Conservation (phyloP, 2,888 invertebrate species). For the Idaea biselata region DNA sequence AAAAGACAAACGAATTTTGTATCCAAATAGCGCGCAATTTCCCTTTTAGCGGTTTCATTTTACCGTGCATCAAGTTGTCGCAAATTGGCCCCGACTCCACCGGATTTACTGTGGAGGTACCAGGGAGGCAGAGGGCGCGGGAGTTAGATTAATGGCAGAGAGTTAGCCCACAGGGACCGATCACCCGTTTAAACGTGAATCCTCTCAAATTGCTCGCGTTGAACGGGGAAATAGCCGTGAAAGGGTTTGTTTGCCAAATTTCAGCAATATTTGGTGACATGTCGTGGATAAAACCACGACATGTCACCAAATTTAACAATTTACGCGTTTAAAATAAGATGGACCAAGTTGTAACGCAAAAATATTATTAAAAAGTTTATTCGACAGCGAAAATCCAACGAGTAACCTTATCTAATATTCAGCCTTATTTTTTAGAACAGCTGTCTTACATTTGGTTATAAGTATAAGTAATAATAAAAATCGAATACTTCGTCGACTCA, state of each 20-base stretch:
- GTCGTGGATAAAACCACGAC: no score
- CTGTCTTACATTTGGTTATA: no score
- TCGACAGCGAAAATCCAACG: no score
- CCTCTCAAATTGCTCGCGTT: slow-evolving; percentile 60
- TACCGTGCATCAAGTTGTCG: slow-evolving; percentile 46
- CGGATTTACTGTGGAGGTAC: slow-evolving; percentile 23
- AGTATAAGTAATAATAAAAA: no score
- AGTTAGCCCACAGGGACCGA: slow-evolving; percentile 63
- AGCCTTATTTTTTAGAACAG: no score
- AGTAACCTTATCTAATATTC: no score
- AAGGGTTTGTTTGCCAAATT: slow-evolving; percentile 41
- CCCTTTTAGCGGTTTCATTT: slow-evolving; percentile 34
- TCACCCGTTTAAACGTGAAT: slow-evolving; percentile 61
- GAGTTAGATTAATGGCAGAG: slow-evolving; percentile 61
- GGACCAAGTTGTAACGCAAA: neutral
- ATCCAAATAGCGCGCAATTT: slow-evolving; percentile 22
- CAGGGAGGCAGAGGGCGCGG: slow-evolving; percentile 35
- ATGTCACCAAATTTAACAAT: no score
- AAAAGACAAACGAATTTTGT: slow-evolving; percentile 9
- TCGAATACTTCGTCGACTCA: neutral
- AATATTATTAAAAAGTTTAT: no score
- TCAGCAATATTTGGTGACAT: neutral
- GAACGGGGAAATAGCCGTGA: slow-evolving; percentile 45
- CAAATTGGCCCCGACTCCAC: slow-evolving; percentile 42
- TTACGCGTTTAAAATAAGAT: neutral